These are phyloP conservation scores for Notolepis coatsorum DNA, from an alignment of 2,797 vertebrate species.

Conservation along the genomic window DNA sequence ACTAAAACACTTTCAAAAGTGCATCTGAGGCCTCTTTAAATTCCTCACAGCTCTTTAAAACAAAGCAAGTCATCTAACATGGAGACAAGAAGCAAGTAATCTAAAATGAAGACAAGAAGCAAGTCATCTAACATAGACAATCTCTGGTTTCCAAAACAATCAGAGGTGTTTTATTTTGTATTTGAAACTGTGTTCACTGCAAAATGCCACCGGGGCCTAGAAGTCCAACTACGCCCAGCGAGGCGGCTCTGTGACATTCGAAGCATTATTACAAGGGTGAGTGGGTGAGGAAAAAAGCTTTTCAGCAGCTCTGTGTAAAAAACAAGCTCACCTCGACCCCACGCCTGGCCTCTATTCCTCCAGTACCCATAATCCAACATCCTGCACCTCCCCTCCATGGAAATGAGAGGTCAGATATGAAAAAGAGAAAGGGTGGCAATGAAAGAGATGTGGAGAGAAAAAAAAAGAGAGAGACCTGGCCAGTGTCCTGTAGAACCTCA, in stretches of 20 bases:
- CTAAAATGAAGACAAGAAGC: conserved; percentile 18
- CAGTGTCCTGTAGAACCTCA: conserved; percentile 28
- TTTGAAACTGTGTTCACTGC: conserved; percentile 31
- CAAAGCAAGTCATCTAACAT: too few species aligned
- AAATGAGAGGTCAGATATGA: conserved; percentile 33
- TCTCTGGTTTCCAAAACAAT: conserved; percentile 21
- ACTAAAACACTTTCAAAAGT: too few species aligned
- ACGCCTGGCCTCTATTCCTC: conserved; percentile 27
- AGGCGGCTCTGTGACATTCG: conserved; percentile 63
- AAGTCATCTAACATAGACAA: too few species aligned
- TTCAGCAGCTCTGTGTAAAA: conserved; percentile 32
- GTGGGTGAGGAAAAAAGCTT: conserved; percentile 8
- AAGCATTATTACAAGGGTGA: conserved; percentile 47
- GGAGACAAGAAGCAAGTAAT: background rate
- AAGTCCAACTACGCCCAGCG: conserved; percentile 36
- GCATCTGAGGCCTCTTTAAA: too few species aligned
- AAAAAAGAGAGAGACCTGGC: conserved; percentile 14
- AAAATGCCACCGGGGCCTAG: conserved; percentile 51
- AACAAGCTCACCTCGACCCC: conserved; percentile 32
- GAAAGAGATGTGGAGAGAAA: conserved; percentile 10
- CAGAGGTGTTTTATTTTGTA: conserved; percentile 21
- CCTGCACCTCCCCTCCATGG: conserved; percentile 9
- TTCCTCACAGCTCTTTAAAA: too few species aligned
- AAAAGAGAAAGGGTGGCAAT: background rate
- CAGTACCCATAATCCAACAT: background rate